Conservation (phyloP, 2,797 vertebrate species). For the Heterohyrax brucei region DNA sequence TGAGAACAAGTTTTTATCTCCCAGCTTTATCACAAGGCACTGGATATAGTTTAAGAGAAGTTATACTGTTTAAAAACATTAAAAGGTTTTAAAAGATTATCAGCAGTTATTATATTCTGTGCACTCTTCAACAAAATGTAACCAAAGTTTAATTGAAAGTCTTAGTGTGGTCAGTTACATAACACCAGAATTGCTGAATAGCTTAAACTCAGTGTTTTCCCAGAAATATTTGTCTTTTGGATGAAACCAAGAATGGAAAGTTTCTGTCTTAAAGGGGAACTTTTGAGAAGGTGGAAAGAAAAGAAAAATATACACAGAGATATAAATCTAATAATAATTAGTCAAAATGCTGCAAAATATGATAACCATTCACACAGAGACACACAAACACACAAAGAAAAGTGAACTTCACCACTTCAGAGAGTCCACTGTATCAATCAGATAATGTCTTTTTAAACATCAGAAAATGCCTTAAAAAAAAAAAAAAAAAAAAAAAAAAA, state of each 20-base stretch:
- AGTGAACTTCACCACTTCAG: constrained; percentile 24
- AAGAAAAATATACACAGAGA: constrained; percentile 76
- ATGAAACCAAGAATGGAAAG: constrained; percentile 86
- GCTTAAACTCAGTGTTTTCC: constrained; percentile 83
- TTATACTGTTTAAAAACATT: constrained; percentile 69
- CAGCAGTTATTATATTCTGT: constrained; percentile 58
- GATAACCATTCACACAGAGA: background rate
- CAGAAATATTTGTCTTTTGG: constrained; percentile 87
- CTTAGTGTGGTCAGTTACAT: constrained; percentile 85
- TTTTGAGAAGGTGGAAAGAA: constrained; percentile 80
- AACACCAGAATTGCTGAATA: constrained; percentile 85
- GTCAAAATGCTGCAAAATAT: background rate
- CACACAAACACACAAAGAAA: constrained; percentile 46
- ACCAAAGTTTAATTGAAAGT: constrained; percentile 83
- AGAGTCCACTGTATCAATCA: background rate
- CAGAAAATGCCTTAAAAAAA: constrained; percentile 62
- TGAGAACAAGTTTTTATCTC: background rate
- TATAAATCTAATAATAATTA: constrained; percentile 58
- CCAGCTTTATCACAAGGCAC: background rate
- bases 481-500: too few relatives aligned
- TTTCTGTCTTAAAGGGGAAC: constrained; percentile 83
- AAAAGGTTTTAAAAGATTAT: constrained; percentile 25
- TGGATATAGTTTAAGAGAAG: background rate
- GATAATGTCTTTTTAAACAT: constrained; percentile 55
- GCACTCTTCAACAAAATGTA: constrained; percentile 82